phyloP scores from a whole-genome alignment of 2,888 invertebrate genomes.

The Osmoderma eremita region DNA sequence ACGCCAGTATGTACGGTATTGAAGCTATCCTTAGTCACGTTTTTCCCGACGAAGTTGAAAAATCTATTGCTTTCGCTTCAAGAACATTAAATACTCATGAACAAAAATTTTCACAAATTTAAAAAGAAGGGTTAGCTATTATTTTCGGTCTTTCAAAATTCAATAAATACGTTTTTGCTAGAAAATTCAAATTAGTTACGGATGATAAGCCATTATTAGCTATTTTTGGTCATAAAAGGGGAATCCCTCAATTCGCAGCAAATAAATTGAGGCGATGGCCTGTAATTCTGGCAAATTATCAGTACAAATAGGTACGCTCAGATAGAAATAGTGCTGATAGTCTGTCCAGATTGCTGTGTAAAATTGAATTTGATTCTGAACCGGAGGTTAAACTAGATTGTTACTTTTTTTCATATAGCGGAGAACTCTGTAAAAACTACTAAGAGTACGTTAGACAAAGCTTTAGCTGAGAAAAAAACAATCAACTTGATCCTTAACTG shows the following conservation, averaged over 20 bases:
- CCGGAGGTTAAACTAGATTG: neutral
- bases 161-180: slow-evolving; percentile 56
- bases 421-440: slow-evolving; percentile 9
- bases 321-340: slow-evolving; percentile 47
- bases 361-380: slow-evolving; percentile 8
- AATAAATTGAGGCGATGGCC: slow-evolving; percentile 48
- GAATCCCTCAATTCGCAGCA: slow-evolving; percentile 54
- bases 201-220: slow-evolving; percentile 54
- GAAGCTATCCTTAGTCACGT: no score
- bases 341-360: slow-evolving; percentile 46
- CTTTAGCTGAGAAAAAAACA: neutral
- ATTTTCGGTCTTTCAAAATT: slow-evolving; percentile 54
- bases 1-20: no score
- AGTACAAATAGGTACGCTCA: slow-evolving; percentile 47
- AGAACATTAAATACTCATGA: no score
- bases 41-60: no score
- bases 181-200: slow-evolving; percentile 55
- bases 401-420: slow-evolving; percentile 12
- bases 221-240: slow-evolving; percentile 54
- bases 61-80: no score
- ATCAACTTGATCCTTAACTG: neutral
- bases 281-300: slow-evolving; percentile 46
- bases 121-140: no score
- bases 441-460: slow-evolving; percentile 1
- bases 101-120: no score